phyloP scores from a whole-genome alignment of 2,888 invertebrate genomes.

The Itoplectis maculator region DNA sequence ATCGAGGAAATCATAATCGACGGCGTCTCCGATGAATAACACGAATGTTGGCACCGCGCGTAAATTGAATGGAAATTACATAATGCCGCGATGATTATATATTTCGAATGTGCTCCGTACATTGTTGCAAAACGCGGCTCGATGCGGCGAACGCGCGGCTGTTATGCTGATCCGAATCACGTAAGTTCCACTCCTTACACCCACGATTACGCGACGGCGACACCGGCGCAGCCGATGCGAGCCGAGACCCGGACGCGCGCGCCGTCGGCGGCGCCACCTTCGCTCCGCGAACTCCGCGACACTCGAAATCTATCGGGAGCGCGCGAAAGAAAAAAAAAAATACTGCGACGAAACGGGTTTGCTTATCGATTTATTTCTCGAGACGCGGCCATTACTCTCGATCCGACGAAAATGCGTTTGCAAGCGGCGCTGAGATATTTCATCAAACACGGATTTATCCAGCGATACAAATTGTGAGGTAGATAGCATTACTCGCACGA shows the following conservation, averaged over 20 bases:
- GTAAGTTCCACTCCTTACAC: constrained; percentile 62
- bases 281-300: too few relatives aligned
- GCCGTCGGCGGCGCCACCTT: not conserved
- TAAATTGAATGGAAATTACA: constrained; percentile 11
- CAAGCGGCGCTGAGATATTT: too few relatives aligned
- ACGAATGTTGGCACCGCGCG: not conserved
- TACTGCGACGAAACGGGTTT: too few relatives aligned
- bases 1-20: too few relatives aligned
- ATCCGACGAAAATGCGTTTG: too few relatives aligned
- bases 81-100: constrained; percentile 27
- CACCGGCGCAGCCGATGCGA: not conserved
- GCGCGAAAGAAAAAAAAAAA: too few relatives aligned
- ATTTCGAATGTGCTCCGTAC: constrained; percentile 2
- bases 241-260: not conserved
- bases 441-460: too few relatives aligned
- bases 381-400: too few relatives aligned
- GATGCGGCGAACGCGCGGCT: constrained; percentile 25
- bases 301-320: too few relatives aligned
- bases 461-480: too few relatives aligned
- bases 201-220: constrained; percentile 46
- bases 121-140: constrained; percentile 30
- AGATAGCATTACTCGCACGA: too few relatives aligned
- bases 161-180: constrained; percentile 53
- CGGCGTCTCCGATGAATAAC: constrained; percentile 6
- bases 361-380: too few relatives aligned